Conservation (phyloP, 2,113 vertebrate species). For the Archilochus colubris region DNA sequence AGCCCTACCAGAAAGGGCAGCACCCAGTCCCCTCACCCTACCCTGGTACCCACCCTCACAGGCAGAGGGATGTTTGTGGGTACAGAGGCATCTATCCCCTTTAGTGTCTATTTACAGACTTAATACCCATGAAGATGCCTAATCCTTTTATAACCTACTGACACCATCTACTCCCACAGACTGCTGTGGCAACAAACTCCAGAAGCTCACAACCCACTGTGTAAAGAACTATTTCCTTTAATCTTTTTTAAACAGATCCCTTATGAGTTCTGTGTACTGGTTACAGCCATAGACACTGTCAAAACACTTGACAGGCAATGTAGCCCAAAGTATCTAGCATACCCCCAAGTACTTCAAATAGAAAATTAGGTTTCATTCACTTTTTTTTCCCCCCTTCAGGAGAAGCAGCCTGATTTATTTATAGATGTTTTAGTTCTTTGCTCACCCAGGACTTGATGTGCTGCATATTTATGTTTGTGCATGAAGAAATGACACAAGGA, state of each 20-base stretch:
- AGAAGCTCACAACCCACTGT: background rate
- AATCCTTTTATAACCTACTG: constrained; percentile 3
- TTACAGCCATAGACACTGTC: background rate
- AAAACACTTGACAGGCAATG: background rate
- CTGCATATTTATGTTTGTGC: constrained; percentile 64
- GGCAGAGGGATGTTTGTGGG: background rate
- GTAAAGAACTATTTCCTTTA: constrained; percentile 29
- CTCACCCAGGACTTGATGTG: constrained; percentile 45
- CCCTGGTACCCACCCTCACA: background rate
- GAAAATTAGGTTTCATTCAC: constrained; percentile 60
- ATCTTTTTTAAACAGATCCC: constrained; percentile 35
- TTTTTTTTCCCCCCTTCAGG: background rate
- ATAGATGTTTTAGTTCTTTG: constrained; percentile 43
- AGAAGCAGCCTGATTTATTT: constrained; percentile 58
- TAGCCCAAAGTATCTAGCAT: background rate
- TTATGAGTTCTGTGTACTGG: background rate
- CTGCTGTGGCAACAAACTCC: constrained; percentile 12
- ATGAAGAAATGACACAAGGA: constrained; percentile 27
- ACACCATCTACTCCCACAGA: background rate
- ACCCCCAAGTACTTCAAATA: constrained; percentile 29
- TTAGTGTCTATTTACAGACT: background rate
- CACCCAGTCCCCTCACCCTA: rapidly evolving
- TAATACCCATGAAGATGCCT: background rate
- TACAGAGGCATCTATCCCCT: background rate
- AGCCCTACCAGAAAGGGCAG: background rate